Evolutionary conservation across 2,113 vertebrate genomes (phyloP).

Genomic region (Sander vitreus): DNA sequence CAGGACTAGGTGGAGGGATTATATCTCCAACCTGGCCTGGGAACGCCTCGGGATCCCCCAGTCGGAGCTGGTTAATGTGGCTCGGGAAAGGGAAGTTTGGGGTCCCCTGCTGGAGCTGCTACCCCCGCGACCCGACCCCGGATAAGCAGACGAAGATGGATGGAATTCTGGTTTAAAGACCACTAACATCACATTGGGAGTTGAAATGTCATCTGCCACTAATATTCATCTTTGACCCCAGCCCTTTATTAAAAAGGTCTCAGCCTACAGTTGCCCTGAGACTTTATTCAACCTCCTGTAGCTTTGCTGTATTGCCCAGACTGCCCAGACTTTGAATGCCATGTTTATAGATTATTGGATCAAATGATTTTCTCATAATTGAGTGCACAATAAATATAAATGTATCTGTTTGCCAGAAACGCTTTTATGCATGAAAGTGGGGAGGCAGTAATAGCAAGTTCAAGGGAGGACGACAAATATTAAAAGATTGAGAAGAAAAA

Average conservation of each 20-base stretch:
- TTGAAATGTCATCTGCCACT: constrained; percentile 15
- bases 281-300: not conserved
- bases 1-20: too few relatives aligned
- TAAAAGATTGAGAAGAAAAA: not conserved
- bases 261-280: not conserved
- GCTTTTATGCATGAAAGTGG: not conserved
- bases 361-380: constrained; percentile 1
- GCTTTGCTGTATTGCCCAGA: not conserved
- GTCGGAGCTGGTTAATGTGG: too few relatives aligned
- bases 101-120: too few relatives aligned
- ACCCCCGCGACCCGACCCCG: too few relatives aligned
- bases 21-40: too few relatives aligned
- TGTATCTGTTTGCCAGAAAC: not conserved
- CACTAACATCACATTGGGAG: not conserved
- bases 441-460: not conserved
- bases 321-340: not conserved
- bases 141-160: too few relatives aligned
- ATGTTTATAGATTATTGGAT: not conserved
- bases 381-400: not conserved
- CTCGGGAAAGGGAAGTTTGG: too few relatives aligned
- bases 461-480: not conserved
- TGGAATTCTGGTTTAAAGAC: not conserved
- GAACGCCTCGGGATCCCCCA: too few relatives aligned
- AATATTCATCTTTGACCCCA: constrained; percentile 7
- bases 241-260: constrained; percentile 20